These are phyloP conservation scores for Drosophila mojavensis DNA, from an alignment of 1,140 invertebrate species.

Conservation along the genomic window DNA sequence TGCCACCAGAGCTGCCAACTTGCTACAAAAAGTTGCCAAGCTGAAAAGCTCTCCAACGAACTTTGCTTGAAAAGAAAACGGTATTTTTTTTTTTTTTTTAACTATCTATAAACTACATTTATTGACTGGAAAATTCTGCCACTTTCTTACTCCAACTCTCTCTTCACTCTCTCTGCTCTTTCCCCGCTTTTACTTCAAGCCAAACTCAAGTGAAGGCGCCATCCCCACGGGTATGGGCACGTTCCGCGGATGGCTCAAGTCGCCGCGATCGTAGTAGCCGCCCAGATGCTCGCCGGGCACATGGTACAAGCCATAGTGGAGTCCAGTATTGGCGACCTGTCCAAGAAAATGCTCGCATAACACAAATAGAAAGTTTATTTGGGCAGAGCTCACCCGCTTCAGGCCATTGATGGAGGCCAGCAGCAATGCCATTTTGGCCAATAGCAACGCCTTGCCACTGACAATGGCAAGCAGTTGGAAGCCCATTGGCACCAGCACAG, in stretches of 20 bases:
- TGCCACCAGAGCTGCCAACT: conserved; percentile 33
- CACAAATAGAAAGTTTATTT: too few relatives aligned
- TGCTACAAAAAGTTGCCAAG: background rate
- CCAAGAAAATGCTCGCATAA: too few relatives aligned
- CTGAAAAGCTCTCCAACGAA: background rate
- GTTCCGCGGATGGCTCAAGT: conserved; percentile 75
- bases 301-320: conserved; percentile 81
- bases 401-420: conserved; percentile 90
- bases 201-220: conserved; percentile 58
- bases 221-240: conserved; percentile 70
- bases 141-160: background rate
- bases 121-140: conserved; percentile 3
- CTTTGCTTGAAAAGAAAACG: background rate
- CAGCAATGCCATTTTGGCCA: conserved; percentile 91
- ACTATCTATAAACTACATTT: conserved; percentile 5
- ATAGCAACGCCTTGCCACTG: conserved; percentile 89
- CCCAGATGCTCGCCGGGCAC: conserved; percentile 73
- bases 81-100: conserved; percentile 59
- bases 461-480: conserved; percentile 91
- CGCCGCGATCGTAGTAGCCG: conserved; percentile 78
- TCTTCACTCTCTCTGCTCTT: background rate
- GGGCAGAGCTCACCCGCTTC: conserved; percentile 85
- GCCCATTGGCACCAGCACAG: conserved; percentile 90
- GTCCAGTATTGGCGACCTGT: conserved; percentile 76
- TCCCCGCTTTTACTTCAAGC: conserved; percentile 38